These are phyloP conservation scores for Alethe diademata DNA, from an alignment of 2,113 vertebrate genomes.

Conservation along the genomic window DNA sequence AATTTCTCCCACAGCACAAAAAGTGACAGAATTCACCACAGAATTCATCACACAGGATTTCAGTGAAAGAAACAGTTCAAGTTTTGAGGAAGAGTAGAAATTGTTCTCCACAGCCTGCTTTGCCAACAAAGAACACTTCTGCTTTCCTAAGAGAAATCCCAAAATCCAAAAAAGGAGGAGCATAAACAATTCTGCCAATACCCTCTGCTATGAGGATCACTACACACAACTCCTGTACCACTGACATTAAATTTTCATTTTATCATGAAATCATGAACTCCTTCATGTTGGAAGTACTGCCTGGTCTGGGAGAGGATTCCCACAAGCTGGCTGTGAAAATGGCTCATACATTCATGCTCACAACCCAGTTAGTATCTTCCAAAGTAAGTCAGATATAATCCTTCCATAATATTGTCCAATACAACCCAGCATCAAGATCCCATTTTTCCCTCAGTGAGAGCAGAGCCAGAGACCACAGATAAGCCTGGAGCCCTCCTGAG, in stretches of 20 bases:
- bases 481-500: neutral
- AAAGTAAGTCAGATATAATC: neutral
- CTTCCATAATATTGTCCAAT: neutral
- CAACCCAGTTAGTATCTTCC: neutral
- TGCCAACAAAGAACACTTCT: neutral
- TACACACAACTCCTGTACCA: neutral
- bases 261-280: accelerated
- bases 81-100: neutral
- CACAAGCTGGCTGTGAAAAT: neutral
- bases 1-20: neutral
- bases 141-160: neutral
- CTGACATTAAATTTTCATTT: neutral
- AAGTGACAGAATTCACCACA: neutral
- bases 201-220: neutral
- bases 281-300: neutral
- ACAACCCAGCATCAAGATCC: neutral
- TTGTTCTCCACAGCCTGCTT: neutral
- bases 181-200: neutral
- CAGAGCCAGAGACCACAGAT: neutral
- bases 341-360: neutral
- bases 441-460: neutral
- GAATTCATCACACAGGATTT: neutral
- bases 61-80: neutral
- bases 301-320: neutral
- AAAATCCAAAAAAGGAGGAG: neutral